Evolutionary conservation across 2,113 vertebrate species (phyloP).

Genomic region (Ailuropoda melanoleuca): DNA sequence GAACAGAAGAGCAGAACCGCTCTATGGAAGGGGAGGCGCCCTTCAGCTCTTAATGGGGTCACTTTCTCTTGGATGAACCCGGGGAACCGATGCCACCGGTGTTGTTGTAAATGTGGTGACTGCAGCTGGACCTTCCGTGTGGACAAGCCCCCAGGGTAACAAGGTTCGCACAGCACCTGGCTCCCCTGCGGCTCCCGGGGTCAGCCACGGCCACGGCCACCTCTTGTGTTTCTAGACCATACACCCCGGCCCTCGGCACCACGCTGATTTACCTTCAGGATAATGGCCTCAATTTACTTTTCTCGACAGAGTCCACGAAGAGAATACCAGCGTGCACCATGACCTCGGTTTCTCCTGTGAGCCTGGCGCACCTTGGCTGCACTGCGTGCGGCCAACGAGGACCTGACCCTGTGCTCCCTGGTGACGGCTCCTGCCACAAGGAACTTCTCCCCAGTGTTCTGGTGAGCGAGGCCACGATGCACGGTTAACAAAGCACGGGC

Average conservation of each 20-base stretch:
- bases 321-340: neutral
- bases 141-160: fast-evolving
- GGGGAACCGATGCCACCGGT: fast-evolving
- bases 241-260: neutral
- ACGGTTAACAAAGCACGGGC: fast-evolving
- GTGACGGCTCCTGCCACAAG: fast-evolving
- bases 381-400: fast-evolving
- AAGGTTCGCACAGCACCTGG: neutral
- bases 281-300: neutral
- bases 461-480: fast-evolving
- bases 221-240: neutral
- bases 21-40: no score
- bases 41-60: no score
- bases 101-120: fast-evolving
- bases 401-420: fast-evolving
- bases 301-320: neutral
- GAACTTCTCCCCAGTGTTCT: neutral
- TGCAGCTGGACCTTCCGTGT: fast-evolving
- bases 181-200: neutral
- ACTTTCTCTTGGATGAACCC: neutral
- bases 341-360: neutral
- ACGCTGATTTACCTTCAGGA: neutral
- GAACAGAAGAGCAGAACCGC: fast-evolving
- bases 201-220: neutral
- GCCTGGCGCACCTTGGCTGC: neutral